A percentile compares a stretch with the other conserved stretches of the same genome.
These are phyloP conservation scores for Dascillus cervinus DNA, from an alignment of 2,888 invertebrate genomes.

Conservation along the genomic window DNA sequence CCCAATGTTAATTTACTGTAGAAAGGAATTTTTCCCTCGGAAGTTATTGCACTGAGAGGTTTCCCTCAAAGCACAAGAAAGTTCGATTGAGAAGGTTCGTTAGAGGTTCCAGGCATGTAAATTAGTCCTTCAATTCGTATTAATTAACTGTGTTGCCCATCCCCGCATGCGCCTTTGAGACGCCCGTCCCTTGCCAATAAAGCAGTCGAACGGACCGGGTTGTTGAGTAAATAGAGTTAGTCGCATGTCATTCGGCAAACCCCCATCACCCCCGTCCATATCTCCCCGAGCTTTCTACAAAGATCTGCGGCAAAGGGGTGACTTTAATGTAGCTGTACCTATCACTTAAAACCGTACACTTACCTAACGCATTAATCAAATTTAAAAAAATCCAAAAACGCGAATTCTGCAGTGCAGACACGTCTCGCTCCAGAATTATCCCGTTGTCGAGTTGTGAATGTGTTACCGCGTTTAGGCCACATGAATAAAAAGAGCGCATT, in stretches of 20 bases:
- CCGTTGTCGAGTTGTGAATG: no score
- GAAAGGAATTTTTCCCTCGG: no score
- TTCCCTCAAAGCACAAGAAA: conserved; percentile 10
- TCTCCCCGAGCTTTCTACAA: conserved; percentile 11
- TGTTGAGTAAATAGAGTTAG: conserved; percentile 37
- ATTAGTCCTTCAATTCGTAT: conserved; percentile 37
- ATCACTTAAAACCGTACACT: conserved; percentile 8
- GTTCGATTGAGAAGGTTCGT: conserved; percentile 19
- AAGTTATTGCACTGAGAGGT: no score
- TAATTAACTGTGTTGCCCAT: conserved; percentile 34
- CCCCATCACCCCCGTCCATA: conserved; percentile 15
- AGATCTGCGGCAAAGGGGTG: conserved; percentile 17
- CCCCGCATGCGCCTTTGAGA: conserved; percentile 30
- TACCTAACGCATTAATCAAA: no score
- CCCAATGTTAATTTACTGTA: no score
- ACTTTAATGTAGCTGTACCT: conserved; percentile 17
- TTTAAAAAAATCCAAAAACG: no score
- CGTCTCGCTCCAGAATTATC: no score
- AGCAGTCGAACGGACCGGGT: conserved; percentile 29
- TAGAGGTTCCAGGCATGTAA: conserved; percentile 30
- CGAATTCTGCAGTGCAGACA: no score
- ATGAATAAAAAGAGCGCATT: no score
- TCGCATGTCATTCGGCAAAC: conserved; percentile 31
- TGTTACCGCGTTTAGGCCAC: no score
- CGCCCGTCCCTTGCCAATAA: conserved; percentile 34